Percentiles rank a stretch among this genome's conserved stretches.
These are phyloP conservation scores for Colaptes auratus DNA, from an alignment of 2,113 vertebrate genomes.

Conservation along the genomic window DNA sequence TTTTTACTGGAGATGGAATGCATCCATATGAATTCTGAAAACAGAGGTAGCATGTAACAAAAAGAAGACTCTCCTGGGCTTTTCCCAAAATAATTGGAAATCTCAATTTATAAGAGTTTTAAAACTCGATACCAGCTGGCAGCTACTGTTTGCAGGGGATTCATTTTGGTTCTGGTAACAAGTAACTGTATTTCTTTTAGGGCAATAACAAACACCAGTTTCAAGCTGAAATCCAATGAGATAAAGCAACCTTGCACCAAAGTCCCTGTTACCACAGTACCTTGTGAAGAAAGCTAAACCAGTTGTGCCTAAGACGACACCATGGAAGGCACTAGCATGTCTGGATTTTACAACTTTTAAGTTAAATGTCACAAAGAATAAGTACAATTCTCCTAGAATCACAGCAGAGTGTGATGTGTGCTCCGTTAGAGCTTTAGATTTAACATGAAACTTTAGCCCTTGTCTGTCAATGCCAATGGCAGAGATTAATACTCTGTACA, in stretches of 20 bases:
- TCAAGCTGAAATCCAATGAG: neutral
- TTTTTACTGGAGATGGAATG: neutral
- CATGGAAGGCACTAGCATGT: neutral
- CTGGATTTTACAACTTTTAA: neutral
- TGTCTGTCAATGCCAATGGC: neutral
- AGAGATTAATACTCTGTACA: neutral
- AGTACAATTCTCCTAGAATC: neutral
- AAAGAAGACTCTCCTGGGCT: neutral
- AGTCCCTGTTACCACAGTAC: neutral
- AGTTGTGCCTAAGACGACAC: neutral
- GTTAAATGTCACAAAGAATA: neutral
- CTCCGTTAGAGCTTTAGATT: neutral
- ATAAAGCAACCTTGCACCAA: neutral
- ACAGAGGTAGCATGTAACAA: neutral
- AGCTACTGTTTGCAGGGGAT: conserved; percentile 13
- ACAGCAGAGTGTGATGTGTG: neutral
- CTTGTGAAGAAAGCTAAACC: neutral
- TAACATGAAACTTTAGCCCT: conserved; percentile 28
- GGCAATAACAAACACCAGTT: neutral
- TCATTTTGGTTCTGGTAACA: neutral
- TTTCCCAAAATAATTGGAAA: conserved; percentile 27
- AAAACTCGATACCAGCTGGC: neutral
- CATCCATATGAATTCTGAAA: neutral
- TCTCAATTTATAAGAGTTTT: conserved; percentile 1
- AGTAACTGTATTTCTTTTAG: neutral